Percentiles rank a stretch among this genome's conserved stretches.
Conservation (phyloP, 2,113 vertebrate species). For the Strigops habroptila region DNA sequence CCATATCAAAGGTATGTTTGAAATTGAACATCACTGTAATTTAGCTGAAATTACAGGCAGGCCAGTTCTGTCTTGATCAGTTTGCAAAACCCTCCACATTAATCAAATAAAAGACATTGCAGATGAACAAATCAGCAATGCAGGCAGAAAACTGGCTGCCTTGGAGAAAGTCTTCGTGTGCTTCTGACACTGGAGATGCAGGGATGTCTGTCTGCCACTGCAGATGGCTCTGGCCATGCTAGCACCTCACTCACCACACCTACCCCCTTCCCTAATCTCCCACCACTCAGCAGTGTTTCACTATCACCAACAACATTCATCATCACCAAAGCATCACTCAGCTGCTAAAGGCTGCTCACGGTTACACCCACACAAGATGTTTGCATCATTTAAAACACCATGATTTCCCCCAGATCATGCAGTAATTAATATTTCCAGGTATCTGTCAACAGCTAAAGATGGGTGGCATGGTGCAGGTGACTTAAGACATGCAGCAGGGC, state of each 20-base stretch:
- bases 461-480: not conserved
- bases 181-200: not conserved
- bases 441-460: not conserved
- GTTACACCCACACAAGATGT: accelerated
- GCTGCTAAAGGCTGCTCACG: accelerated
- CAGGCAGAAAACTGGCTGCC: not conserved
- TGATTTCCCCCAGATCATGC: too few relatives aligned
- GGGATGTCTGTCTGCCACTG: not conserved
- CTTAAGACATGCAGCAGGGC: not conserved
- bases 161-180: not conserved
- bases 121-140: constrained; percentile 43
- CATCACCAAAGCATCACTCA: not conserved
- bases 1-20: constrained; percentile 2
- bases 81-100: constrained; percentile 19
- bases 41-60: constrained; percentile 54
- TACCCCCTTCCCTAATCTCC: not conserved
- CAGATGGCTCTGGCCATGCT: not conserved
- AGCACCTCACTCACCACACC: accelerated
- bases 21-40: constrained; percentile 46
- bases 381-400: accelerated
- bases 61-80: constrained; percentile 42
- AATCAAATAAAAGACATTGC: constrained; percentile 54
- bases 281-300: not conserved
- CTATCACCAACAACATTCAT: not conserved
- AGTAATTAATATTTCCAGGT: not conserved